phyloP scores from a whole-genome alignment of 64 coral and sea anemone genomes.

The Dendronephthya gigantea region DNA sequence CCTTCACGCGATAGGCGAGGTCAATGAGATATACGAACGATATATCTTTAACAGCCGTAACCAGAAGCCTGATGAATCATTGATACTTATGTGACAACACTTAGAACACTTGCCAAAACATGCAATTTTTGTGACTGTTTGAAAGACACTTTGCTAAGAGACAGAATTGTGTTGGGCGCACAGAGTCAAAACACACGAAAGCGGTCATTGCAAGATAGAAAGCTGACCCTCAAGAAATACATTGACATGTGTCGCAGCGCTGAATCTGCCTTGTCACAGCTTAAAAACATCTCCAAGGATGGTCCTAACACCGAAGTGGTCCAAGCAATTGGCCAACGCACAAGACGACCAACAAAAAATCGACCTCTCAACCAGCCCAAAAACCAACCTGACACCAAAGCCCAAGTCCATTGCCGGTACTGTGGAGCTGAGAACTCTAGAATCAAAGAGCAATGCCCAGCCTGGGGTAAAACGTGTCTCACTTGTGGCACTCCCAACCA shows the following conservation, averaged over 20 bases:
- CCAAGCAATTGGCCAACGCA: background rate
- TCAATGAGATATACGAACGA: conserved; percentile 30
- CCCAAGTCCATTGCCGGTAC: background rate
- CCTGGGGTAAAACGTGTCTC: background rate
- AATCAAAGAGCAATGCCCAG: conserved; percentile 6
- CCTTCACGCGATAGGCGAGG: conserved; percentile 17
- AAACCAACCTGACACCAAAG: background rate
- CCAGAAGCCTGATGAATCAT: background rate
- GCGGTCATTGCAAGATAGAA: conserved; percentile 11
- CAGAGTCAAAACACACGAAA: conserved; percentile 11
- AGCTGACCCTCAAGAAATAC: conserved; percentile 22
- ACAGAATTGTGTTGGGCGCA: conserved; percentile 21
- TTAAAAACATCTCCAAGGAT: background rate
- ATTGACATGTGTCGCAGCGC: background rate
- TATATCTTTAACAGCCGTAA: conserved; percentile 19
- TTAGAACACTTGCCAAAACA: conserved; percentile 24
- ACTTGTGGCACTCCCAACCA: background rate
- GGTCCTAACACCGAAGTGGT: background rate
- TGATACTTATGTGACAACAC: background rate
- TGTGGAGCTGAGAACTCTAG: background rate
- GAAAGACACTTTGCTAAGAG: background rate
- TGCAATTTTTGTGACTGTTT: conserved; percentile 23
- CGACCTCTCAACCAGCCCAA: background rate
- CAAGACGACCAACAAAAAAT: background rate
- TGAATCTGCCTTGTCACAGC: too few species aligned